phyloP scores from a whole-genome alignment of 2,797 vertebrate species.

The Microctenopoma stevenorrisi region DNA sequence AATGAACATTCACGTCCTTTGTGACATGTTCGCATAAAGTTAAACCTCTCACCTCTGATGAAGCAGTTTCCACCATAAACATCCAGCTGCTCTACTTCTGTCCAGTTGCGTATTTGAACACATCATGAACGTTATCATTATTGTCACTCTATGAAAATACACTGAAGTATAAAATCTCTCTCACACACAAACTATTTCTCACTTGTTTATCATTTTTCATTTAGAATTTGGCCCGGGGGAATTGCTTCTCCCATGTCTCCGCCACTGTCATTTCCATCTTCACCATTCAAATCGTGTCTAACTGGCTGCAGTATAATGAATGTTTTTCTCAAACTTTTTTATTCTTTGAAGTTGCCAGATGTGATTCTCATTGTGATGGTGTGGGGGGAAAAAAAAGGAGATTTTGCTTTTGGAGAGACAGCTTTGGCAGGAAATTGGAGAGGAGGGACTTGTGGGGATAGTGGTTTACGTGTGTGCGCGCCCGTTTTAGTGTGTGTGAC shows the following conservation, averaged over 20 bases:
- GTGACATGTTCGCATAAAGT: neutral
- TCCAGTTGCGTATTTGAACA: neutral
- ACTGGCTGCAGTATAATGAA: conserved; percentile 52
- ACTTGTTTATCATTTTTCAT: conserved; percentile 19
- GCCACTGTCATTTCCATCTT: conserved; percentile 31
- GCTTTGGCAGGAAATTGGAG: conserved; percentile 69
- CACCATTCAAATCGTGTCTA: conserved; percentile 44
- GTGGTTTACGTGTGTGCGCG: conserved; percentile 30
- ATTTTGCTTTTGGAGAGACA: conserved; percentile 67
- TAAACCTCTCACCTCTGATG: neutral
- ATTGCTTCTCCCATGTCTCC: conserved; percentile 8
- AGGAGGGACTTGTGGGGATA: conserved; percentile 56
- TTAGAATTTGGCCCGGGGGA: conserved; percentile 6
- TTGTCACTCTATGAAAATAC: neutral
- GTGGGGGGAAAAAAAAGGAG: conserved; percentile 49
- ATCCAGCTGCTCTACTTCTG: conserved; percentile 11
- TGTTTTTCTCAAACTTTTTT: conserved; percentile 57
- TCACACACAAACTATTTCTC: conserved; percentile 1
- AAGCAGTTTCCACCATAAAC: conserved; percentile 5
- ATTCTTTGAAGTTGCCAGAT: conserved; percentile 61
- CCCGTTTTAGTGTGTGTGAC: conserved; percentile 1
- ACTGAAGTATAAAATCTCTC: neutral
- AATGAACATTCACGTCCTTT: neutral
- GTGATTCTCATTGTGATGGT: conserved; percentile 59
- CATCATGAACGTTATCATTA: neutral